These are phyloP conservation scores for Agrilus biguttatus DNA, from an alignment of 2,888 invertebrate genomes.

Conservation along the genomic window DNA sequence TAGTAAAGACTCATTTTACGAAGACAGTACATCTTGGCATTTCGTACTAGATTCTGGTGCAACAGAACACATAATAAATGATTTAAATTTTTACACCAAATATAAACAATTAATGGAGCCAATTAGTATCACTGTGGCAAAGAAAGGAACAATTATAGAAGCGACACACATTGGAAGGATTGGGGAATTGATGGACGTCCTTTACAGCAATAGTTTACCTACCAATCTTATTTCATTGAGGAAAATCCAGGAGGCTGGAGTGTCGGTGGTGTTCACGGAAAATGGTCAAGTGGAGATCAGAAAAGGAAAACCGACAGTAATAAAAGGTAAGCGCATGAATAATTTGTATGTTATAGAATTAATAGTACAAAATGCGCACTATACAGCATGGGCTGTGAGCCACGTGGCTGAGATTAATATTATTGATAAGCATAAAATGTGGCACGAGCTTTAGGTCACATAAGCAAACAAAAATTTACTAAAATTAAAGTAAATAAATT, in stretches of 20 bases:
- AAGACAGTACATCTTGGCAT: no score
- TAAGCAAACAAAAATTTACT: slow-evolving; percentile 4
- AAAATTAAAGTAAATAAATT: neutral
- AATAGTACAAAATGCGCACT: slow-evolving; percentile 3
- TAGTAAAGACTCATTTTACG: no score
- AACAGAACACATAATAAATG: neutral
- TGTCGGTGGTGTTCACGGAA: neutral
- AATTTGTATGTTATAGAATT: slow-evolving; percentile 2
- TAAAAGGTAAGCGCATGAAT: slow-evolving; percentile 1
- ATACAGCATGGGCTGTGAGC: slow-evolving; percentile 1
- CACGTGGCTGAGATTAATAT: slow-evolving; percentile 5
- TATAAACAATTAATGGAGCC: neutral
- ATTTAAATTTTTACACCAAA: neutral
- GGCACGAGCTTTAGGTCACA: slow-evolving; percentile 8
- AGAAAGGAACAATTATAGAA: neutral
- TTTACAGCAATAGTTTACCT: slow-evolving; percentile 19
- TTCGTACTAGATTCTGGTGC: neutral
- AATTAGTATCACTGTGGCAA: neutral
- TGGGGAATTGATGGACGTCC: slow-evolving; percentile 8
- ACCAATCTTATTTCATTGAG: slow-evolving; percentile 17
- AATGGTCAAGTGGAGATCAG: neutral
- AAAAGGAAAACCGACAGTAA: neutral
- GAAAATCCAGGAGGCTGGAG: slow-evolving; percentile 11
- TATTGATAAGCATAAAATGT: slow-evolving; percentile 6
- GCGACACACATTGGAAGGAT: neutral